Evolutionary conservation across 2,888 invertebrate species (phyloP).

Genomic region (Nephrotoma appendiculata): DNA sequence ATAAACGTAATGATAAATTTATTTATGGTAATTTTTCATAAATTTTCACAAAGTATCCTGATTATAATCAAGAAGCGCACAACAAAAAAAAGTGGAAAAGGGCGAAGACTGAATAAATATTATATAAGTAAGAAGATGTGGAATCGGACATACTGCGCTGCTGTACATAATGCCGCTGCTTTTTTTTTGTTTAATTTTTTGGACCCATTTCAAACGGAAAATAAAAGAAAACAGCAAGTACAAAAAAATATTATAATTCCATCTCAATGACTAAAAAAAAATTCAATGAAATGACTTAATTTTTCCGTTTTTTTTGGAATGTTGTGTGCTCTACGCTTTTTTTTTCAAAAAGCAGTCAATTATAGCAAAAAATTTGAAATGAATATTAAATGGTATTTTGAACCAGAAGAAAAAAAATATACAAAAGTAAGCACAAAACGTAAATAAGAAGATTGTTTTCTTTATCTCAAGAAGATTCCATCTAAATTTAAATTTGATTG

Average conservation of each 20-base stretch:
- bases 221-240: background rate
- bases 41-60: background rate
- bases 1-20: background rate
- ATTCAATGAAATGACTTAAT: background rate
- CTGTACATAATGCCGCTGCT: background rate
- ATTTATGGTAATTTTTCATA: background rate
- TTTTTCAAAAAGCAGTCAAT: background rate
- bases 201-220: background rate
- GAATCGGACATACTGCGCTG: background rate
- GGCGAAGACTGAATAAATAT: background rate
- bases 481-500: background rate
- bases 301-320: background rate
- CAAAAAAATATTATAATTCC: background rate
- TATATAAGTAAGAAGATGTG: background rate
- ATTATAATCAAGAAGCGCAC: background rate
- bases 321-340: background rate
- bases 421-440: background rate
- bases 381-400: background rate
- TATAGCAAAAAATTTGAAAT: background rate
- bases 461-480: background rate
- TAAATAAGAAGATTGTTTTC: background rate
- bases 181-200: background rate
- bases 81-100: background rate
- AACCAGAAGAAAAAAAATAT: background rate
- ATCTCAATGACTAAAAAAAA: background rate